Conservation (phyloP, 2,888 invertebrate species). For the Drosophila atripex region DNA sequence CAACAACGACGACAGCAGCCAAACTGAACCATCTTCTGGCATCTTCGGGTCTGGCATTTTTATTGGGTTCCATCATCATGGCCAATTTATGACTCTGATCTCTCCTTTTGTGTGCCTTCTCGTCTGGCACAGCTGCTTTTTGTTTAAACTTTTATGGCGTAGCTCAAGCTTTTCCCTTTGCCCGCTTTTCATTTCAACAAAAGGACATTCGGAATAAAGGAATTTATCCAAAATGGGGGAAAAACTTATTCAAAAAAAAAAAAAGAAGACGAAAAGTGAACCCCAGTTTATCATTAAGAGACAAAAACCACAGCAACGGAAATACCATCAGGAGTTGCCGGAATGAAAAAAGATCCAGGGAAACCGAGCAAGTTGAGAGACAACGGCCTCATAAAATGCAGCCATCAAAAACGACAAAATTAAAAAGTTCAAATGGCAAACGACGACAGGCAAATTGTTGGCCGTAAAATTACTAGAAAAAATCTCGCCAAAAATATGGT, state of each 20-base stretch:
- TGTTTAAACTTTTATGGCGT: slow-evolving; percentile 47
- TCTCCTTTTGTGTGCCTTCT: slow-evolving; percentile 33
- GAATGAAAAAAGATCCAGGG: slow-evolving; percentile 21
- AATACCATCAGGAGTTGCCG: slow-evolving; percentile 51
- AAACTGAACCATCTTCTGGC: slow-evolving; percentile 13
- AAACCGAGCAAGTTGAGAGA: slow-evolving; percentile 44
- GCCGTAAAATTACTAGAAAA: slow-evolving; percentile 51
- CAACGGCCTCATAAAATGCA: slow-evolving; percentile 76
- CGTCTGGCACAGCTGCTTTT: slow-evolving; percentile 42
- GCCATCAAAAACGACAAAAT: slow-evolving; percentile 76
- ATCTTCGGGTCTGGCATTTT: slow-evolving; percentile 27
- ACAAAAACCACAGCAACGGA: slow-evolving; percentile 66
- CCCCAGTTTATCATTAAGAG: slow-evolving; percentile 73
- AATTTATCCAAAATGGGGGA: slow-evolving; percentile 41
- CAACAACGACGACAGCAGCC: slow-evolving; percentile 3
- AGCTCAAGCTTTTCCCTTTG: slow-evolving; percentile 40
- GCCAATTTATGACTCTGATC: slow-evolving; percentile 56
- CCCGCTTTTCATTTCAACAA: slow-evolving; percentile 35
- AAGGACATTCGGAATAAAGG: slow-evolving; percentile 43
- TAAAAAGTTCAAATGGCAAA: slow-evolving; percentile 77
- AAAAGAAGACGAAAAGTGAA: slow-evolving; percentile 35
- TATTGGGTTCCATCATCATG: slow-evolving; percentile 40
- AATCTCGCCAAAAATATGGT: slow-evolving; percentile 11
- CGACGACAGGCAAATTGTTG: slow-evolving; percentile 66
- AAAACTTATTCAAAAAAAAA: slow-evolving; percentile 39